phyloP scores from a whole-genome alignment of 1,140 invertebrate species.

The Drosophila pseudoobscura region DNA sequence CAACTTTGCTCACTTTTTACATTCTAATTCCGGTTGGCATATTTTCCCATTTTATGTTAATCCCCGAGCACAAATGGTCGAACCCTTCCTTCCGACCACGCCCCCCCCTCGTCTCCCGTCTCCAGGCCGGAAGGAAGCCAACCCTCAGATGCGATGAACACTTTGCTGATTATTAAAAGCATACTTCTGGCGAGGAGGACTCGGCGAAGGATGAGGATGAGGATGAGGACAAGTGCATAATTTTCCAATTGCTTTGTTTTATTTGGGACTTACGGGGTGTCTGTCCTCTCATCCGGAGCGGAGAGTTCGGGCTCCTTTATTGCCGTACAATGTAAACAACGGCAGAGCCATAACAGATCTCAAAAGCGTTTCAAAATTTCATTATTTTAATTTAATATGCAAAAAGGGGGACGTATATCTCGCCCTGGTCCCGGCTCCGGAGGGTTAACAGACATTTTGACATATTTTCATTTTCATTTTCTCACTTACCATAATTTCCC shows the following conservation, averaged over 20 bases:
- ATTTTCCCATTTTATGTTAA: constrained; percentile 54
- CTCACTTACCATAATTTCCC: constrained; percentile 71
- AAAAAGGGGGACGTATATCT: constrained; percentile 42
- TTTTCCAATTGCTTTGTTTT: constrained; percentile 82
- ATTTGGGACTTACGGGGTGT: constrained; percentile 49
- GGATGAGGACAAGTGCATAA: constrained; percentile 74
- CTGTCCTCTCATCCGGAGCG: constrained; percentile 3
- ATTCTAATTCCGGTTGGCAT: constrained; percentile 35
- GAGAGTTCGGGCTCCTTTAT: constrained; percentile 43
- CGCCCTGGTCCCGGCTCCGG: constrained; percentile 4
- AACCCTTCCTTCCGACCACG: constrained; percentile 29
- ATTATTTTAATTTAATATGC: constrained; percentile 82
- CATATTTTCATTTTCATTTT: constrained; percentile 74
- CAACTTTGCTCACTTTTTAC: constrained; percentile 50
- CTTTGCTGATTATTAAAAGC: constrained; percentile 77
- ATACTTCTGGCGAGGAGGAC: constrained; percentile 55
- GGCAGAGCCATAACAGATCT: constrained; percentile 36
- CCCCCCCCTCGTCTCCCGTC: constrained; percentile 2
- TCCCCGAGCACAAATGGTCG: constrained; percentile 32
- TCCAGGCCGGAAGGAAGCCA: constrained; percentile 2
- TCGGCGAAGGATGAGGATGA: neutral
- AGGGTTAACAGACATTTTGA: constrained; percentile 63
- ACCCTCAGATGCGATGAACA: constrained; percentile 45
- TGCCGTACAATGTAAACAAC: constrained; percentile 76
- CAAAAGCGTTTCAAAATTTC: constrained; percentile 73